Base-by-base conservation (phyloP, 1,140 invertebrate genomes). In the Euwallacea similis region DNA sequence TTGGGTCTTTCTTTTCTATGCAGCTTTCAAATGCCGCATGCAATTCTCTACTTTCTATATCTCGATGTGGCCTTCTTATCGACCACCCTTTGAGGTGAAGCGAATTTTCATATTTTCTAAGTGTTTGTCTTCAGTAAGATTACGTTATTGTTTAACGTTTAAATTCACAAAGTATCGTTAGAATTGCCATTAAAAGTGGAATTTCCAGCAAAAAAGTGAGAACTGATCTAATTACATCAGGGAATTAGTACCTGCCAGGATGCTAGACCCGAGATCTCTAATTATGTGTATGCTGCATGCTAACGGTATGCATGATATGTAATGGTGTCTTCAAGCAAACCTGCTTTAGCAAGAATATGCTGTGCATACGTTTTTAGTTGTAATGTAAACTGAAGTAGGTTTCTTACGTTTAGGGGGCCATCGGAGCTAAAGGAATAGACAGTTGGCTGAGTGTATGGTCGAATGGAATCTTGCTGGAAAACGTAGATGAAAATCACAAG, bases 361-460 rank as follows among this genome's bases (percentile, higher is more conserved):
- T 33, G 21, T 33, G 4, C 1, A 33, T 33, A 33, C 1, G 21
- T 33, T 33, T 16, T 58, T n/a, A 58, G 21, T 33, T 33, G 1
- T 33, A 4, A 4, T 33, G 21, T 2, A 33, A n/a, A 3, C 16
- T 56, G 6, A 43, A 33, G 11, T 55, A 55, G 53, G 8, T 68
- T 67, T 56, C n/a, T 41, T 13, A 33, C 4, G 1, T 66, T 42
- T 16, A 72, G 70, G 70, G 87, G 63, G 95, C 94, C 6, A 92
- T 92, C 3, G 91, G 91, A 0, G 92, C 93, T 44, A 89, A 93
- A 77, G 96, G 96, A 58, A 98, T 98, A 75, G 96, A 98, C 80
- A 97, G 95, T 58, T 98, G 96, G 94, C 85, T 99, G 41, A 96
- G 93, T 75, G 95, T 99, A 33, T 98, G 96, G 93, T 95, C 93